phyloP scores from a whole-genome alignment of 2,113 vertebrate species.

The Arothron firmamentum region DNA sequence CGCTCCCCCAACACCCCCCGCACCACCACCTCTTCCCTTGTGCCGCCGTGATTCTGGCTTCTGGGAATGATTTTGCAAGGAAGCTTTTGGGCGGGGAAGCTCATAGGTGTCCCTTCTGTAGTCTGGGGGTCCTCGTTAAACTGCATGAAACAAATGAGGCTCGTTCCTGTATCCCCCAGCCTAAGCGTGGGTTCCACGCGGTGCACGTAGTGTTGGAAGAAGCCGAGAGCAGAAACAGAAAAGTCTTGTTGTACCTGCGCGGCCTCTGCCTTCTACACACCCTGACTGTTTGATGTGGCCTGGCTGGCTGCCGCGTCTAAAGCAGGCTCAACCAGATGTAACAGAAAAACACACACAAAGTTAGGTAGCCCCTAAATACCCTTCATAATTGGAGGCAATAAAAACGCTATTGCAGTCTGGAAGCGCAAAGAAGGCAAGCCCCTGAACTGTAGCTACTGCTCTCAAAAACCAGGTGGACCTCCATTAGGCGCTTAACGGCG shows the following conservation, averaged over 20 bases:
- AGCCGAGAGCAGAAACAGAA: constrained; percentile 19
- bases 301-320: constrained; percentile 44
- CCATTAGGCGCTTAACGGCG: constrained; percentile 72
- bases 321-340: constrained; percentile 63
- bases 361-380: constrained; percentile 69
- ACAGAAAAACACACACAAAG: constrained; percentile 63
- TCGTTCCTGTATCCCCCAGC: constrained; percentile 49
- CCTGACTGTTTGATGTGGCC: constrained; percentile 60
- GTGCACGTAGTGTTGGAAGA: constrained; percentile 3
- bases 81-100: constrained; percentile 53
- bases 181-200: not conserved
- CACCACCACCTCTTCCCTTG: constrained; percentile 28
- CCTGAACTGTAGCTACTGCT: constrained; percentile 56
- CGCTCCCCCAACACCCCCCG: not conserved
- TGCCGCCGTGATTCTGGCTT: constrained; percentile 45
- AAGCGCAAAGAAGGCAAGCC: constrained; percentile 61
- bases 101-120: constrained; percentile 62
- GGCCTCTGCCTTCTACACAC: constrained; percentile 45
- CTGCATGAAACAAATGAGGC: constrained; percentile 76
- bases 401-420: constrained; percentile 69
- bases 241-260: constrained; percentile 41
- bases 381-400: constrained; percentile 75
- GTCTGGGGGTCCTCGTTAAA: constrained; percentile 64
- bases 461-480: constrained; percentile 70
- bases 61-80: constrained; percentile 55